Base-by-base conservation (phyloP, 1,140 invertebrate species). In the Semibalanus balanoides region DNA sequence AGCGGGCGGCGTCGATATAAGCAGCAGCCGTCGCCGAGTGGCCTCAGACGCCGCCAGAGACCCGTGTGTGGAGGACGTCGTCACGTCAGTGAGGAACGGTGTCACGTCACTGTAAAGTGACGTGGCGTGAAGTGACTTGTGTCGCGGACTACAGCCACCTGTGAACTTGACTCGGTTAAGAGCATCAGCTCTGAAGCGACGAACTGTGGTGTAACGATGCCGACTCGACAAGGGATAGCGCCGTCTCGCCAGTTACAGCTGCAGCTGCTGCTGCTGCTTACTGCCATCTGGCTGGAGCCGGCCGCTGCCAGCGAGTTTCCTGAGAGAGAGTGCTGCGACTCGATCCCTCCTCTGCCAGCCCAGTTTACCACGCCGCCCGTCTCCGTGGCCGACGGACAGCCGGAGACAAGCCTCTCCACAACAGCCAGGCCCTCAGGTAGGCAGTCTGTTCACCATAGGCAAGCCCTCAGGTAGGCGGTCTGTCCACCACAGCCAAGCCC, bases 261-360 rank as follows among this genome's bases (percentile, higher is more conserved):
- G 51, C 51, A 14, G 22, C 51, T 19, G 51, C 51, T 64, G 51
- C 51, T 64, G 51, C 11, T 64, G 51, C 11, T 64, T 7, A 40
- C 35, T 40, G 51, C 51, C 51, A 19, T 14, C 11, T 64, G 14
- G 11, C 11, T 25, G 51, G 14, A 25, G 7, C 11, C 51, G 11
- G 51, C 51, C 1, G 51, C 51, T 29, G 70, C 25, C 70, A 72
- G 70, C 70, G 70, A 72, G 70, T 72, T 72, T 27, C 70, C 70
- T 28, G 70, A 72, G 70, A 3, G 70, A 3, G 70, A 72, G 70
- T 72, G 70, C 70, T 72, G 70, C 70, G 70, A 72, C 70, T 72
- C 70, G 3, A 72, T 72, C 9, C 70, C 70, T 28, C 70, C 70
- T 0, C 70, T 72, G 70, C 70, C 70, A 29, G 70, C 70, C 3